These are phyloP conservation scores for Lepisosteus oculatus DNA, from an alignment of 2,113 vertebrate genomes.

Conservation along the genomic window DNA sequence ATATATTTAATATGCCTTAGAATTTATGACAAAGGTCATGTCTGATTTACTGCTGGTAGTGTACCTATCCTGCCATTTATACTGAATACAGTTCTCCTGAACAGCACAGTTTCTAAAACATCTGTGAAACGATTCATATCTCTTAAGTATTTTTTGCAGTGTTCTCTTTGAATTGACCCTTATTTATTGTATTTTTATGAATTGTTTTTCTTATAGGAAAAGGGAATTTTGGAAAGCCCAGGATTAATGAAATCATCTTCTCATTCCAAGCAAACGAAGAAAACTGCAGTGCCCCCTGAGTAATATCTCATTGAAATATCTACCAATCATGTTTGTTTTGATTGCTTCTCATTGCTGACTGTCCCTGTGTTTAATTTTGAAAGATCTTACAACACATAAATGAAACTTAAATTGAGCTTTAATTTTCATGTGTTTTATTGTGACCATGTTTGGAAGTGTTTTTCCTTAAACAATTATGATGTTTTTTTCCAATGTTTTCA, in stretches of 20 bases:
- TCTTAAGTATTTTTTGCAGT: no score
- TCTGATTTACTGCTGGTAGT: not conserved
- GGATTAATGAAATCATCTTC: constrained; percentile 28
- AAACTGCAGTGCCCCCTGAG: constrained; percentile 26
- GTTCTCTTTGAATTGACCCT: no score
- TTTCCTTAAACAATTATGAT: not conserved
- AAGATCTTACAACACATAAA: not conserved
- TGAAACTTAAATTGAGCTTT: not conserved
- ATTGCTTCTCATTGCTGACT: not conserved
- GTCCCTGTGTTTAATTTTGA: not conserved
- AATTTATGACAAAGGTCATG: not conserved
- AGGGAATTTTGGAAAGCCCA: constrained; percentile 10
- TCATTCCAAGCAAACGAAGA: constrained; percentile 21
- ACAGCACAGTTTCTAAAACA: no score
- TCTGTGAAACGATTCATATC: no score
- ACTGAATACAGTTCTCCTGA: no score
- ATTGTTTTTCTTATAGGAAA: constrained; percentile 18
- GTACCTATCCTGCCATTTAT: not conserved
- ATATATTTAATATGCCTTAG: not conserved
- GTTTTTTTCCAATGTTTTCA: constrained; percentile 19
- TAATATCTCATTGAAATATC: constrained; percentile 24
- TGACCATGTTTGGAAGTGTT: constrained; percentile 1
- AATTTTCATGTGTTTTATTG: not conserved
- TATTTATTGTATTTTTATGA: not conserved
- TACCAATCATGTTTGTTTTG: not conserved